A percentile compares a stretch with the other conserved stretches of the same genome.
phyloP scores from a whole-genome alignment of 2,888 invertebrate species.

The Dascillus cervinus region DNA sequence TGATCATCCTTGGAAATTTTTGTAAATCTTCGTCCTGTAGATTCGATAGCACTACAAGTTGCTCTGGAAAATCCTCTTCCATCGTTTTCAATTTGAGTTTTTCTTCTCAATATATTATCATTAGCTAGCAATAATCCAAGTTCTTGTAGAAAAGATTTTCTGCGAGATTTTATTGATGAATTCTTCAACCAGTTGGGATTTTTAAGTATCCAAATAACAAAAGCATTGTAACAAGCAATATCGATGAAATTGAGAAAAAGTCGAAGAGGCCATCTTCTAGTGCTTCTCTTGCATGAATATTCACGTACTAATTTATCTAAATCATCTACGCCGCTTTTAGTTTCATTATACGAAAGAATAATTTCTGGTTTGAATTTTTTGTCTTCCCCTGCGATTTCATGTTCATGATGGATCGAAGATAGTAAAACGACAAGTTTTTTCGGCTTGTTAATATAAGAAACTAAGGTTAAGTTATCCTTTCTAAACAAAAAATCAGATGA shows the following conservation, averaged over 20 bases:
- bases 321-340: neutral
- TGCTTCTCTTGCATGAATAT: constrained; percentile 1
- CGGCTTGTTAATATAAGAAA: neutral
- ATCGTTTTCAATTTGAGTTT: too few relatives aligned
- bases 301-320: neutral
- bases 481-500: neutral
- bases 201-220: too few relatives aligned
- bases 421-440: constrained; percentile 1
- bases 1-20: constrained; percentile 2
- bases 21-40: constrained; percentile 2
- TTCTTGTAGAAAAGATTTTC: constrained; percentile 2
- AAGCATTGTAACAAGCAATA: constrained; percentile 1
- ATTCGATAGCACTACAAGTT: constrained; percentile 2
- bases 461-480: neutral
- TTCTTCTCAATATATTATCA: constrained; percentile 2
- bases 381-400: neutral
- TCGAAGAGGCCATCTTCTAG: constrained; percentile 1
- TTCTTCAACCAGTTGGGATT: too few relatives aligned
- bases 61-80: constrained; percentile 2
- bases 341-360: neutral
- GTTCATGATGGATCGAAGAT: constrained; percentile 1
- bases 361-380: constrained; percentile 1
- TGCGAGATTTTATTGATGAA: constrained; percentile 2
- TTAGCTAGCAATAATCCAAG: constrained; percentile 3
- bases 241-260: neutral